Percentiles rank a stretch among this genome's conserved stretches.
Evolutionary conservation across 2,797 vertebrate species (phyloP).

Genomic region (Botia kubotai): DNA sequence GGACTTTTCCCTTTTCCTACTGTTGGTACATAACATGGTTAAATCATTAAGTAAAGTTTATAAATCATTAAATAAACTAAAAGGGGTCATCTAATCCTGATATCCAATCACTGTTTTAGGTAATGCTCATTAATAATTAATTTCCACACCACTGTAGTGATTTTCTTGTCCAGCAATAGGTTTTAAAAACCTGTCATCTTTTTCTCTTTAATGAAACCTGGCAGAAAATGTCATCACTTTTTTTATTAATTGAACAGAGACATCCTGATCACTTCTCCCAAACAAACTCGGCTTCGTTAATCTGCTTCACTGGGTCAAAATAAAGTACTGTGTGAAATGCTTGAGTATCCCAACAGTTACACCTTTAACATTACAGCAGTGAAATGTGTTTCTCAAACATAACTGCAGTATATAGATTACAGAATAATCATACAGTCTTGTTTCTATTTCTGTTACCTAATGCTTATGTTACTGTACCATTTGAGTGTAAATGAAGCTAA

Average conservation of each 20-base stretch:
- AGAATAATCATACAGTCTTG: background rate
- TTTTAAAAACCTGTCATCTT: no score
- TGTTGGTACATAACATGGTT: conserved; percentile 61
- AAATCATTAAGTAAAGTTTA: conserved; percentile 19
- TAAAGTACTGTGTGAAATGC: background rate
- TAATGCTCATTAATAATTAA: no score
- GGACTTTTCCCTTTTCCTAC: conserved; percentile 63
- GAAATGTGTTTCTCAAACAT: background rate
- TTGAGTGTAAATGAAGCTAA: background rate
- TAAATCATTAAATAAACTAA: background rate
- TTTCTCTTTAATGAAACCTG: background rate
- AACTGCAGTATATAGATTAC: no score
- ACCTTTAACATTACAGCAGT: background rate
- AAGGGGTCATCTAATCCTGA: background rate
- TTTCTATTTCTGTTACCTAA: background rate
- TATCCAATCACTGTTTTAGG: background rate
- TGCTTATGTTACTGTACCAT: background rate
- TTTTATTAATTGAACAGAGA: no score
- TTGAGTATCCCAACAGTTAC: conserved; percentile 8
- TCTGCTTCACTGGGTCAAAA: conserved; percentile 24
- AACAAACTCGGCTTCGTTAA: background rate
- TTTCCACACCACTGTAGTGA: no score
- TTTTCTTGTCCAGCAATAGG: no score
- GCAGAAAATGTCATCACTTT: no score
- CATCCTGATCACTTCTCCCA: background rate